phyloP scores from a whole-genome alignment of 2,113 vertebrate species.

The Stegastes partitus region DNA sequence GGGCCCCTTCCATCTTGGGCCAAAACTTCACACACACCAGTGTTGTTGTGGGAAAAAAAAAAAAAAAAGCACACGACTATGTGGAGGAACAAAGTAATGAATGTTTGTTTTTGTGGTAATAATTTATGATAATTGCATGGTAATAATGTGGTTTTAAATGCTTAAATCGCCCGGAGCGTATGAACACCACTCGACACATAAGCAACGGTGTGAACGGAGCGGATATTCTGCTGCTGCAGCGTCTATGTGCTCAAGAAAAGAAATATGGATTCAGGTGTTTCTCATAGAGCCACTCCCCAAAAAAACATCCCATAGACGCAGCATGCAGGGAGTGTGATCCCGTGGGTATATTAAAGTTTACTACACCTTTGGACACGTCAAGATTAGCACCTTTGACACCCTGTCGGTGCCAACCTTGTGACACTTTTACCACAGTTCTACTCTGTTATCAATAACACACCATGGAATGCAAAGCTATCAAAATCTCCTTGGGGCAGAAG shows the following conservation, averaged over 20 bases:
- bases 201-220: not conserved
- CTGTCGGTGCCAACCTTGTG: slow-evolving; percentile 11
- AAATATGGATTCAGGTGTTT: slow-evolving; percentile 46
- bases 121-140: slow-evolving; percentile 41
- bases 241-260: slow-evolving; percentile 28
- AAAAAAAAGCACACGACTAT: slow-evolving; percentile 1
- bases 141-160: slow-evolving; percentile 49
- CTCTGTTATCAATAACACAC: not conserved
- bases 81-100: slow-evolving; percentile 39
- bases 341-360: slow-evolving; percentile 42
- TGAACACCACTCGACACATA: slow-evolving; percentile 15
- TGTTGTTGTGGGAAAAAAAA: slow-evolving; percentile 6
- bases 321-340: slow-evolving; percentile 9
- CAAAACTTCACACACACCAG: slow-evolving; percentile 65
- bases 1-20: slow-evolving; percentile 52
- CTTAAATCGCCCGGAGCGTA: slow-evolving; percentile 22
- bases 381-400: slow-evolving; percentile 37
- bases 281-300: not conserved
- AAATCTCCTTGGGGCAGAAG: not conserved
- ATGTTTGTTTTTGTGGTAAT: slow-evolving; percentile 43
- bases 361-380: slow-evolving; percentile 31
- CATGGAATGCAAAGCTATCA: not conserved
- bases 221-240: slow-evolving; percentile 22
- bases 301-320: slow-evolving; percentile 12
- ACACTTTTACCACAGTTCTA: not conserved